Conservation (phyloP, 1,140 invertebrate genomes). For the Drosophila carrolli region DNA sequence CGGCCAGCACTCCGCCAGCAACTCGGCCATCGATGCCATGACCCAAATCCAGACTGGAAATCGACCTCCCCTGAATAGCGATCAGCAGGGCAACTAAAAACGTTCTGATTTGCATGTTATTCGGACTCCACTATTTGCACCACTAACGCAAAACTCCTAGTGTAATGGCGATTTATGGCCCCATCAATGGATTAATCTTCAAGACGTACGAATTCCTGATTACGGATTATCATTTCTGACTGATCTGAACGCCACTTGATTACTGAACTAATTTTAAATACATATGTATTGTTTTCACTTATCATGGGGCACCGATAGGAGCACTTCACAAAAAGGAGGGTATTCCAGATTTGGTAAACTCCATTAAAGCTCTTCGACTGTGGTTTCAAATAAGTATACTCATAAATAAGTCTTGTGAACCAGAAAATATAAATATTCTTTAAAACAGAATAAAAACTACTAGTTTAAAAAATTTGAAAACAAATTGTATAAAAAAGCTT, state of each 20-base stretch:
- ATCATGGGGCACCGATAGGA: conserved; percentile 6
- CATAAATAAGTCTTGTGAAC: too few species aligned
- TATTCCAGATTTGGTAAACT: neutral
- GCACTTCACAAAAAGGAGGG: neutral
- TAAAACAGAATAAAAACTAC: too few species aligned
- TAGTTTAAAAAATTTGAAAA: too few species aligned
- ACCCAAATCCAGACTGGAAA: conserved; percentile 8
- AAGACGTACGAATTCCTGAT: conserved; percentile 35
- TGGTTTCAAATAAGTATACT: too few species aligned
- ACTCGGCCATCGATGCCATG: conserved; percentile 61
- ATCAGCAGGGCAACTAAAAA: conserved; percentile 12
- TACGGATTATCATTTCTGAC: conserved; percentile 18
- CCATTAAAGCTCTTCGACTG: too few species aligned
- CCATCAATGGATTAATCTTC: conserved; percentile 31
- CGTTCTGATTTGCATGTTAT: conserved; percentile 36
- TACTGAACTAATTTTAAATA: conserved; percentile 32
- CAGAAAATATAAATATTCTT: too few species aligned
- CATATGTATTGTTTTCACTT: conserved; percentile 35
- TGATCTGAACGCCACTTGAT: conserved; percentile 53
- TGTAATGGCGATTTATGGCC: conserved; percentile 30
- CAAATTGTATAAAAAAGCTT: neutral
- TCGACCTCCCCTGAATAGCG: neutral
- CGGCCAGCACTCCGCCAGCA: conserved; percentile 58
- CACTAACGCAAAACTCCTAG: conserved; percentile 23
- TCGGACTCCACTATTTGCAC: neutral